Conservation (phyloP, 2,797 vertebrate genomes). For the Neomorphus geoffroyi region DNA sequence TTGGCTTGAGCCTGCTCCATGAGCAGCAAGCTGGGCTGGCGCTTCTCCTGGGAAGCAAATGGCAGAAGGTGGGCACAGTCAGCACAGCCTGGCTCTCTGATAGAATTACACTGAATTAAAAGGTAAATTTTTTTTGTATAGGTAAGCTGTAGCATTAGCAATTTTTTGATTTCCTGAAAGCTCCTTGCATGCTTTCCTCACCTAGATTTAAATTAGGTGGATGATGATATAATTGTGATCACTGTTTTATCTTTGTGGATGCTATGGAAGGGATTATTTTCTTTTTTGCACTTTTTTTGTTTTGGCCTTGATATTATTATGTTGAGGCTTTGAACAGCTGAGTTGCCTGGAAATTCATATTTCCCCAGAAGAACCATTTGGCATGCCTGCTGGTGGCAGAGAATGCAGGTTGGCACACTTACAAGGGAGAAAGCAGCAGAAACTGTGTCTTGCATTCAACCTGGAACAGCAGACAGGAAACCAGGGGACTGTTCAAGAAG, state of each 20-base stretch:
- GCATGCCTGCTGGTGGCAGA: conserved; percentile 2
- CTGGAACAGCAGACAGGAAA: conserved; percentile 12
- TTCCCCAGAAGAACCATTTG: conserved; percentile 43
- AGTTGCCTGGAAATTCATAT: conserved; percentile 28
- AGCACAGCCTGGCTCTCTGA: background rate
- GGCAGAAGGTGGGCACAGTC: background rate
- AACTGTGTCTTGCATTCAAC: conserved; percentile 32
- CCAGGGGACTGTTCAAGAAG: background rate
- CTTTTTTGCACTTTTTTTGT: background rate
- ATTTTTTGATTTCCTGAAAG: background rate
- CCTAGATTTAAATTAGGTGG: background rate
- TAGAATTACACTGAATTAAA: background rate
- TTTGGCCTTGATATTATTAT: background rate
- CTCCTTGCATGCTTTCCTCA: background rate
- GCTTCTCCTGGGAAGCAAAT: background rate
- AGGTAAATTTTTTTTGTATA: background rate
- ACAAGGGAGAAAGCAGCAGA: conserved; percentile 11
- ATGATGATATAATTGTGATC: background rate
- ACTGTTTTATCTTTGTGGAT: background rate
- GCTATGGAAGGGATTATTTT: background rate
- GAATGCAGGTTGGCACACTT: background rate
- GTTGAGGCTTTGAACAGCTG: background rate
- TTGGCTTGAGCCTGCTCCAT: background rate
- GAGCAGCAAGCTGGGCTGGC: background rate
- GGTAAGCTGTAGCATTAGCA: background rate